Base-by-base conservation (phyloP, 2,888 invertebrate species). In the Drosophila anomalipes region DNA sequence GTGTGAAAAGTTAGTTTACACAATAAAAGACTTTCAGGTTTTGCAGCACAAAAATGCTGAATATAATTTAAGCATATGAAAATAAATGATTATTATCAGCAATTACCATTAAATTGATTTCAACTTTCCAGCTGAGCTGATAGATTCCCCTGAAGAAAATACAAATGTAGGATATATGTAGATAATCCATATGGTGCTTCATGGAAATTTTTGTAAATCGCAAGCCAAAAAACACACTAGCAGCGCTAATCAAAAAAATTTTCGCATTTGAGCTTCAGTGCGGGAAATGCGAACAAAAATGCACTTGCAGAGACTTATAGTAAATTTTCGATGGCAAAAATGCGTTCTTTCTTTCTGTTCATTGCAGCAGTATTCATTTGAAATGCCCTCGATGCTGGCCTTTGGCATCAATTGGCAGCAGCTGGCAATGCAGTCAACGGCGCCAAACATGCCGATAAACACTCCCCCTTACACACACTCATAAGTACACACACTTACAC, bases 401-500 rank as follows among this genome's bases (percentile, higher is more conserved):
- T 82, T 66, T 79, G 70, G 72, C 74, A 65, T 65, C 49, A 57
- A 53, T 47, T 56, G 68, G 54, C 64, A 59, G 57, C 41, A 52
- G 58, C 41, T 49, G 47, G 47, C 68, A 56, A 51, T 49, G 51
- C 64, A 67, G 44, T 47, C 53, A 62, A 30, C 49, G 51, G 59
- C 66, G 63, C 71, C 71, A 60, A 79, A 79, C 74, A 74, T 75
- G 66, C 57, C 63, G 73, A 82, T 86, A 87, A 82, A 75, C 70
- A 82, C 62, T 59, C 59, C 37, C 60, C 14, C n/a, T n/a, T 30
- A 44, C 44, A 32, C 52, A 49, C 16, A 30, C 52, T 49, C 44
- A 22, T 22, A 58, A 47, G 35, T n/a, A 7, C 22, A 59, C 30
- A 26, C 53, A 35, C 19, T 5, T 6, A 5, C 22, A 10, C 4